These are phyloP conservation scores for Drosophila borborema DNA, from an alignment of 2,888 invertebrate species.

Conservation along the genomic window DNA sequence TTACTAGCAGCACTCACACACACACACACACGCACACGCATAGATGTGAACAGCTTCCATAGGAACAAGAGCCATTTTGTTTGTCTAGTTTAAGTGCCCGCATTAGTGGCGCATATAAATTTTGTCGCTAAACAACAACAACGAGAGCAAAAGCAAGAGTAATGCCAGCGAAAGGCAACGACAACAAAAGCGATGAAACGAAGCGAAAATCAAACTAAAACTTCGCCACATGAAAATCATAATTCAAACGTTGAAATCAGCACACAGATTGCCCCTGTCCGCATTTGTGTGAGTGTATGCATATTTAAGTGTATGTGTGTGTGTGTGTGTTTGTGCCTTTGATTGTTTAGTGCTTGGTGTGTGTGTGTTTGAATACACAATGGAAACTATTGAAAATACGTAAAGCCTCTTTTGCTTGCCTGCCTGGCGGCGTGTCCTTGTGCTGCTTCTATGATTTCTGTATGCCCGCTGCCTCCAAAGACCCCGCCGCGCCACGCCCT, in stretches of 20 bases:
- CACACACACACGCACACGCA: constrained; percentile 4
- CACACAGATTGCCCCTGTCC: constrained; percentile 64
- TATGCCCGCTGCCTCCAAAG: constrained; percentile 25
- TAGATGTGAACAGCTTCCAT: constrained; percentile 4
- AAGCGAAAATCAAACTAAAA: constrained; percentile 77
- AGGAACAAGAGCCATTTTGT: constrained; percentile 63
- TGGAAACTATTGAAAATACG: constrained; percentile 78
- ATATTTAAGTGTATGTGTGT: constrained; percentile 14
- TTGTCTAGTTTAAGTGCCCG: constrained; percentile 78
- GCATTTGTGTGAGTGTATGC: constrained; percentile 19
- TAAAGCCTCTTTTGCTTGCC: constrained; percentile 69
- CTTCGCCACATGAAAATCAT: constrained; percentile 75
- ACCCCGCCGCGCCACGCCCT: background rate
- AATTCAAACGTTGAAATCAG: constrained; percentile 74
- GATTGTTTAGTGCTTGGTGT: constrained; percentile 44
- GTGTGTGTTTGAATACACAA: constrained; percentile 54
- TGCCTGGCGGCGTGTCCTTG: constrained; percentile 70
- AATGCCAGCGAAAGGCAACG: constrained; percentile 35
- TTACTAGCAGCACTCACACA: constrained; percentile 31
- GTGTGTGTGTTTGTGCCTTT: constrained; percentile 41
- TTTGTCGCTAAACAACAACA: constrained; percentile 55
- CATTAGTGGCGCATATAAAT: constrained; percentile 77
- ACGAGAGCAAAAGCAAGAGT: constrained; percentile 20
- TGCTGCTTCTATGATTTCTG: constrained; percentile 76
- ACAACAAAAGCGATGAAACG: constrained; percentile 70